These are phyloP conservation scores for Plusia festucae DNA, from an alignment of 2,888 invertebrate species.

Conservation along the genomic window DNA sequence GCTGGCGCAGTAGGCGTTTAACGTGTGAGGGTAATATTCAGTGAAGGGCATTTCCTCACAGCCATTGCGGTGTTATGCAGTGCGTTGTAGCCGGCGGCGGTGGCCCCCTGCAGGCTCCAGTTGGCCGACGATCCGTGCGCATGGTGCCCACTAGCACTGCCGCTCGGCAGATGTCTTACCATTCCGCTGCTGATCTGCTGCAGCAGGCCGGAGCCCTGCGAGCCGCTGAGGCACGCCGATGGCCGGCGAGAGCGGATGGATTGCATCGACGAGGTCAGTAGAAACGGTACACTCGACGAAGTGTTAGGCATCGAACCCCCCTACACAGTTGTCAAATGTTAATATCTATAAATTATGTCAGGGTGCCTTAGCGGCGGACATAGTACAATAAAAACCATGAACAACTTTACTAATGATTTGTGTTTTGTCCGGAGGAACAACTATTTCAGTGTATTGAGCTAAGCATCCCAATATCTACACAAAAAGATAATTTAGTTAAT, in stretches of 20 bases:
- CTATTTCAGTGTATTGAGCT: neutral
- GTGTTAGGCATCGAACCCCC: slow-evolving; percentile 97
- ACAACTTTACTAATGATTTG: neutral
- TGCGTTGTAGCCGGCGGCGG: slow-evolving; percentile 88
- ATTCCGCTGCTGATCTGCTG: slow-evolving; percentile 97
- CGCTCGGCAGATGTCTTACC: slow-evolving; percentile 95
- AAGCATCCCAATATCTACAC: neutral
- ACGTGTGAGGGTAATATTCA: slow-evolving; percentile 92
- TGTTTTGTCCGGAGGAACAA: neutral
- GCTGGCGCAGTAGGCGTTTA: slow-evolving; percentile 61
- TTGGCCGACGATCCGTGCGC: slow-evolving; percentile 79
- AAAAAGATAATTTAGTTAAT: neutral
- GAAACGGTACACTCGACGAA: slow-evolving; percentile 95
- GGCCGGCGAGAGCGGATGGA: slow-evolving; percentile 93
- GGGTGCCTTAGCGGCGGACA: slow-evolving; percentile 24
- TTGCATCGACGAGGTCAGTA: slow-evolving; percentile 91
- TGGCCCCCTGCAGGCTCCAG: slow-evolving; percentile 87
- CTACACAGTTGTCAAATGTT: slow-evolving; percentile 81
- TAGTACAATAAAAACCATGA: neutral
- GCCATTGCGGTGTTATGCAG: slow-evolving; percentile 87
- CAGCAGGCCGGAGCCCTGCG: slow-evolving; percentile 93
- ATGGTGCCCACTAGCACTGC: slow-evolving; percentile 89
- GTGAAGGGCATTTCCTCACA: slow-evolving; percentile 93
- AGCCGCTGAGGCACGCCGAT: slow-evolving; percentile 91
- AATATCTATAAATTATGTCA: slow-evolving; percentile 21